Evolutionary conservation across 2,113 vertebrate species (phyloP).

Genomic region (Suncus etruscus): DNA sequence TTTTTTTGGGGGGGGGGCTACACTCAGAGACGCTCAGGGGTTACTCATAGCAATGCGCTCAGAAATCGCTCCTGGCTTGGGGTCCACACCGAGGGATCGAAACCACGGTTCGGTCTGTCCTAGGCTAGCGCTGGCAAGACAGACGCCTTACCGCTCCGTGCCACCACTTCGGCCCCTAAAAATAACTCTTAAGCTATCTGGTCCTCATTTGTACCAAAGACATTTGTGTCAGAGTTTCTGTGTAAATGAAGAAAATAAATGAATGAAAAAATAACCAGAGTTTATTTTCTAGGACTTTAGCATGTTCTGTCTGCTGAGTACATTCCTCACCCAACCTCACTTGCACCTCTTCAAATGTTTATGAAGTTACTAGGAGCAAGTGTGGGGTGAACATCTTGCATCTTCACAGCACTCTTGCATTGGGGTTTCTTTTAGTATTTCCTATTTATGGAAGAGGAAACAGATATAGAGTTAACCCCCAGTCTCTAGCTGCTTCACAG

Average conservation of each 20-base stretch:
- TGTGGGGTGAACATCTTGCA: not conserved
- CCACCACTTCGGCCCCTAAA: not conserved
- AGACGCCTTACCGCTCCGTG: too few species aligned
- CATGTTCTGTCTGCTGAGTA: conserved; percentile 7
- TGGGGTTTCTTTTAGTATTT: not conserved
- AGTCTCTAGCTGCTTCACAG: not conserved
- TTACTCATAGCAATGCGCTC: too few species aligned
- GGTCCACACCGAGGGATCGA: too few species aligned
- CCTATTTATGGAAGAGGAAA: not conserved
- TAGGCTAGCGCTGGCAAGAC: too few species aligned
- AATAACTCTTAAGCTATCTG: conserved; percentile 78
- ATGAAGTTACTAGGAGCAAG: not conserved
- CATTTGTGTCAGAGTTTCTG: not conserved
- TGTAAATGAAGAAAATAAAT: conserved; percentile 4
- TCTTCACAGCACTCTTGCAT: not conserved
- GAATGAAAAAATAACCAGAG: conserved; percentile 31
- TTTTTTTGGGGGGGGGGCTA: too few species aligned
- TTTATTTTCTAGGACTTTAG: not conserved
- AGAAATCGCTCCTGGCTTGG: too few species aligned
- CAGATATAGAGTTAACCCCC: not conserved
- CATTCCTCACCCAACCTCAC: not conserved
- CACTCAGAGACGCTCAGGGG: too few species aligned
- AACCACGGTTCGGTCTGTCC: too few species aligned
- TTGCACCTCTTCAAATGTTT: not conserved
- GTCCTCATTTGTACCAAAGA: conserved; percentile 66